Evolutionary conservation across 2,113 vertebrate species (phyloP), one percentile per base, ranked within the genome.

Genomic region (Pelusios castaneus): DNA sequence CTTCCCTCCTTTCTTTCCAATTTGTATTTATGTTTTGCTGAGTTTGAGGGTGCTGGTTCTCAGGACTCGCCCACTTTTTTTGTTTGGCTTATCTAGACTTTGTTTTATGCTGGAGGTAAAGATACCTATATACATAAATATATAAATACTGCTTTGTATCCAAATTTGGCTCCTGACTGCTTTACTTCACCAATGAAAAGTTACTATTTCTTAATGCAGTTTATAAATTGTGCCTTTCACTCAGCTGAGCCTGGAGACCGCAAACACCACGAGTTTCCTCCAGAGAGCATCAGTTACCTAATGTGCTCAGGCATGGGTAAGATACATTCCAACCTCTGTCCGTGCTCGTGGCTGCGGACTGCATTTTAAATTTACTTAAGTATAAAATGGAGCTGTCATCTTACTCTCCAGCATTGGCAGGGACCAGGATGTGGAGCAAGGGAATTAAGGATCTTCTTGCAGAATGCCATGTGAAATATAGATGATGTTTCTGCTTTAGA

Each of bases 131-230:
- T 97, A 97, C 98, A 98, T 98, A 98, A 98, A 98, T 97, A 96
- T 97, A 98, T 96, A 97, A 98, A 98, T 96, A 97, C 97, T 93
- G 97, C 98, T 98, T 98, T 98, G 98, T 98, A 98, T 89, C 96
- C 88, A 84, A 96, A 97, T 92, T 89, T 4, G 97, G 84, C 92
- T 98, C 96, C 90, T 45, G 45, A 70, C 27, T 70, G 10, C 38
- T 4, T 96, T 96, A 83, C 80, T 97, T 56, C 75, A 51, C 60
- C 85, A 43, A 0, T 2, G 29, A 54, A 47, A 14, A n/a, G 19
- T 63, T 2, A 19, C 2, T 3, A 75, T 60, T 34, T 43, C 25
- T 24, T 5, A 5, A 10, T 8, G 29, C 34, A 11, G 31, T 1
- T n/a, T 78, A 0, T 3, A 43, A 92, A n/a, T 11, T 45, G 10